Conservation (phyloP, 2,888 invertebrate genomes). For the Kryphioiulus occultus region DNA sequence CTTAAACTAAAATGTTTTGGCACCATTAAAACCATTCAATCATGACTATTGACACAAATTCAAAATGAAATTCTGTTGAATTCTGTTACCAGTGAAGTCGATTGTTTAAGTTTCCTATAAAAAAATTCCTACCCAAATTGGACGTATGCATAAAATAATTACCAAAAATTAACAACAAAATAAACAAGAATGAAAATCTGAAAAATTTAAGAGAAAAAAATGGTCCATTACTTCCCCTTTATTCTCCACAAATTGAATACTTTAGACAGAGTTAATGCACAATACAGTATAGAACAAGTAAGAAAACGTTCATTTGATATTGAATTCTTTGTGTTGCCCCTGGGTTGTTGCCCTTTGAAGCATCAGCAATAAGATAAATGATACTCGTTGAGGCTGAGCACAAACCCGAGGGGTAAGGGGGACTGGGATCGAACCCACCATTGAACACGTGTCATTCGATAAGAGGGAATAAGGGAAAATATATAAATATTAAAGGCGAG, state of each 20-base stretch:
- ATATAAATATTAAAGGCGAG: not conserved
- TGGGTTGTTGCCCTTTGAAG: not conserved
- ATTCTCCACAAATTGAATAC: not conserved
- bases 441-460: conserved; percentile 3
- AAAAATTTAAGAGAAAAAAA: not conserved
- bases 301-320: not conserved
- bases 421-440: not conserved
- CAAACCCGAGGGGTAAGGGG: not conserved
- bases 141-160: too few species aligned
- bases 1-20: too few species aligned
- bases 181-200: too few species aligned
- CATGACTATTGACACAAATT: too few species aligned
- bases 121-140: too few species aligned
- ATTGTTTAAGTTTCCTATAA: too few species aligned
- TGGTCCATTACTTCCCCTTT: not conserved
- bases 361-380: conserved; percentile 16
- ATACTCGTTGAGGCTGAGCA: not conserved
- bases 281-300: not conserved
- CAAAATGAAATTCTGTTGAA: too few species aligned
- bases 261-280: not conserved
- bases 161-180: too few species aligned
- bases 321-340: not conserved
- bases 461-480: not conserved
- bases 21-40: too few species aligned
- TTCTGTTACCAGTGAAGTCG: too few species aligned